These are phyloP conservation scores for Ophthalmotilapia sp. DNA, from an alignment of 2,113 vertebrate species.

Conservation along the genomic window DNA sequence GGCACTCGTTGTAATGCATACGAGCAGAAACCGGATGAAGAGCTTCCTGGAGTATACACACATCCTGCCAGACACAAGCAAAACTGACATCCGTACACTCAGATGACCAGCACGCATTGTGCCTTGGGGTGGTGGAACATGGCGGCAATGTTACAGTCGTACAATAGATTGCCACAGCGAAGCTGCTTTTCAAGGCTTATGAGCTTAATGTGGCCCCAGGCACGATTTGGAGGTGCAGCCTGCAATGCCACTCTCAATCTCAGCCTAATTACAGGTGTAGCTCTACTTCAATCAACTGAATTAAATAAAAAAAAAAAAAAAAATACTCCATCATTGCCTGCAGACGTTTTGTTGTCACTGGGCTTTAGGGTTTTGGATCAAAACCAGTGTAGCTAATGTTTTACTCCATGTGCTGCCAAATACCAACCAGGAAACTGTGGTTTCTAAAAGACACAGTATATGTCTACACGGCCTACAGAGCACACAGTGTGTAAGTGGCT, in stretches of 20 bases:
- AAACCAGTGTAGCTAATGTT: conserved; percentile 8
- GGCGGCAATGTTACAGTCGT: conserved; percentile 1
- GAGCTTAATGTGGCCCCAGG: conserved; percentile 26
- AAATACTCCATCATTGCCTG: conserved; percentile 2
- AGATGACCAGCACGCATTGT: conserved; percentile 49
- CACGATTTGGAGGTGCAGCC: conserved; percentile 27
- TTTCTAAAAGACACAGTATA: conserved; percentile 34
- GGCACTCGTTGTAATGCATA: conserved; percentile 66
- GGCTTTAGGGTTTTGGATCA: conserved; percentile 28
- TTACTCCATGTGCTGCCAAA: conserved; percentile 25
- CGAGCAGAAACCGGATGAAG: conserved; percentile 53
- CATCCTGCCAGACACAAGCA: conserved; percentile 44
- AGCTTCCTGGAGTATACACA: conserved; percentile 52
- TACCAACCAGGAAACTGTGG: conserved; percentile 52
- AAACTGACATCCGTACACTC: conserved; percentile 54
- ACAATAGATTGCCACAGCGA: conserved; percentile 32
- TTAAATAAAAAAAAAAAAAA: not conserved
- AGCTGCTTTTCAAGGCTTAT: conserved; percentile 14
- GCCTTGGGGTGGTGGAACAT: conserved; percentile 37
- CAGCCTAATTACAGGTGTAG: conserved; percentile 26
- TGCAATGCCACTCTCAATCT: conserved; percentile 12
- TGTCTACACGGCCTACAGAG: not conserved
- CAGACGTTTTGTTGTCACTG: conserved; percentile 36
- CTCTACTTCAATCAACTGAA: not conserved
- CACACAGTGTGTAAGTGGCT: conserved; percentile 14